phyloP scores from a whole-genome alignment of 2,113 vertebrate genomes.

The Syngnathus floridae region DNA sequence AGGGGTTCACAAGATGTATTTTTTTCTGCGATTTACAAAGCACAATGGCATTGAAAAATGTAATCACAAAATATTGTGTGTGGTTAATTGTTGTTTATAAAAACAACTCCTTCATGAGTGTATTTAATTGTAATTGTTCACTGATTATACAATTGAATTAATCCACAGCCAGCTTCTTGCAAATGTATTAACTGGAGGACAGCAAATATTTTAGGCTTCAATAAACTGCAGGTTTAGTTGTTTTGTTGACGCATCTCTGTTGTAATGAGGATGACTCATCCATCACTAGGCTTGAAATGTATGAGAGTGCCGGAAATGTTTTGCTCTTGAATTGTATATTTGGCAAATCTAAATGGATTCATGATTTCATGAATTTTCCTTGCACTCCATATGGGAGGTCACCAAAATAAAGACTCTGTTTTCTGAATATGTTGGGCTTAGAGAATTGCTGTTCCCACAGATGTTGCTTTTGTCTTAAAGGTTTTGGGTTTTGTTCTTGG shows the following conservation, averaged over 20 bases:
- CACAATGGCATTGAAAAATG: too few relatives aligned
- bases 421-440: neutral
- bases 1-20: conserved; percentile 14
- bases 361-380: neutral
- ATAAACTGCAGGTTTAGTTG: neutral
- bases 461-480: neutral
- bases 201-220: neutral
- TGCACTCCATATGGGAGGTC: neutral
- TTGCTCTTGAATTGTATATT: neutral
- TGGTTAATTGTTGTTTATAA: neutral
- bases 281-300: neutral
- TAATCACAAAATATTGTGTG: too few relatives aligned
- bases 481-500: neutral
- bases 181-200: neutral
- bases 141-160: neutral
- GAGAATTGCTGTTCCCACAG: neutral
- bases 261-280: conserved; percentile 3
- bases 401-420: neutral
- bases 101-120: neutral
- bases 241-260: neutral
- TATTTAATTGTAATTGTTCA: neutral
- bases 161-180: neutral
- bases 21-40: neutral
- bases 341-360: neutral
- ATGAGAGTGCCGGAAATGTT: neutral